phyloP scores from a whole-genome alignment of 2,113 vertebrate species.

The Entomyzon cyanotis region DNA sequence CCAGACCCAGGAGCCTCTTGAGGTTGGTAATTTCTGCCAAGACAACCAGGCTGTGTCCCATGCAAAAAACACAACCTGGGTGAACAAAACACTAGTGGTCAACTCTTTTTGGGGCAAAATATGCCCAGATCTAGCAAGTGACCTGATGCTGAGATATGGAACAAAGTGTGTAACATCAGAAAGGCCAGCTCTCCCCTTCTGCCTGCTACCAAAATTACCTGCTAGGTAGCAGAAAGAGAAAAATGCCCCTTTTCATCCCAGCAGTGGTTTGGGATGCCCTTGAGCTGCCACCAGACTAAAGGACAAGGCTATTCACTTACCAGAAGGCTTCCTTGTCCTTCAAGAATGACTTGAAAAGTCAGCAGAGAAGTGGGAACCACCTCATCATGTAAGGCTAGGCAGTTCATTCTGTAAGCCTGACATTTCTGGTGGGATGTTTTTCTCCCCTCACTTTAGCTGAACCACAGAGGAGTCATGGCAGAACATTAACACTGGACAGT shows the following conservation, averaged over 20 bases:
- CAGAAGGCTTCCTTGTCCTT: not conserved
- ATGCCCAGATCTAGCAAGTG: too few species aligned
- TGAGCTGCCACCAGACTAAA: not conserved
- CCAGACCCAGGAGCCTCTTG: not conserved
- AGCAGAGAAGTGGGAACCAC: not conserved
- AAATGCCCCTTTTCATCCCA: not conserved
- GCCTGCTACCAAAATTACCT: not conserved
- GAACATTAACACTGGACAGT: not conserved
- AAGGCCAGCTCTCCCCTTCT: not conserved
- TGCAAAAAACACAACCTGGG: rapidly evolving
- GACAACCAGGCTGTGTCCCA: rapidly evolving
- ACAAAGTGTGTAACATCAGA: rapidly evolving
- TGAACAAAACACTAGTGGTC: rapidly evolving
- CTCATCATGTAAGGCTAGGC: not conserved
- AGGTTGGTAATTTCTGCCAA: not conserved
- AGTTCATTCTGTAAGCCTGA: not conserved
- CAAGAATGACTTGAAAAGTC: not conserved
- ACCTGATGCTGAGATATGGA: not conserved
- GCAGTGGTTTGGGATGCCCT: not conserved
- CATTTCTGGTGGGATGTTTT: not conserved
- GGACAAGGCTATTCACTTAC: not conserved
- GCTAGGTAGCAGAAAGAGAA: not conserved
- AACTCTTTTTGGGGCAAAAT: not conserved
- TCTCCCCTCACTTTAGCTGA: not conserved
- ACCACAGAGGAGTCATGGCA: not conserved